Percentiles rank a stretch among this genome's conserved stretches.
phyloP scores from a whole-genome alignment of 2,888 invertebrate genomes.

The Eurytoma californica region DNA sequence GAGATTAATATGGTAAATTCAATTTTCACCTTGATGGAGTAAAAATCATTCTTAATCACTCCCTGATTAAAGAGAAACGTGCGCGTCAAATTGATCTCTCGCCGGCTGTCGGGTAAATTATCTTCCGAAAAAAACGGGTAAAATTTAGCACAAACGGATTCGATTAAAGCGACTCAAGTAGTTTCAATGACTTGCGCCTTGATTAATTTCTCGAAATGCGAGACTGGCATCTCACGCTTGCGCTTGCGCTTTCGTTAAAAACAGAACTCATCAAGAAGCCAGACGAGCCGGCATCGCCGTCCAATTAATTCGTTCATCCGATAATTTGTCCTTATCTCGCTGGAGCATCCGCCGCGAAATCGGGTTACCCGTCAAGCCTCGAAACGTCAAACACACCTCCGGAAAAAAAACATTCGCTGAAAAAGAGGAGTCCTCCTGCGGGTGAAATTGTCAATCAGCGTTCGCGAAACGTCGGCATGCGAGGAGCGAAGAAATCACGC shows the following conservation, averaged over 20 bases:
- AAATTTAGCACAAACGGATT: too few species aligned
- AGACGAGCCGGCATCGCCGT: neutral
- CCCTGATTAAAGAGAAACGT: too few species aligned
- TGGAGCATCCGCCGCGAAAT: neutral
- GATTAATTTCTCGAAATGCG: too few species aligned
- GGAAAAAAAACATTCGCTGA: neutral
- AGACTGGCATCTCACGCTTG: too few species aligned
- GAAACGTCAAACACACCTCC: neutral
- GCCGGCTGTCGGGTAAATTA: too few species aligned
- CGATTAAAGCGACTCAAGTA: too few species aligned
- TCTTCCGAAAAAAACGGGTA: too few species aligned
- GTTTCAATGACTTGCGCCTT: too few species aligned
- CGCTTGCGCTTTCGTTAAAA: neutral
- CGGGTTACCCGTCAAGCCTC: neutral
- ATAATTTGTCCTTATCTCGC: neutral
- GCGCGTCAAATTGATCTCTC: too few species aligned
- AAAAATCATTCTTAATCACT: too few species aligned
- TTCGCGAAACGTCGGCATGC: slow-evolving; percentile 29
- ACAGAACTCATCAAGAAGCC: neutral
- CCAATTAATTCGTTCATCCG: neutral
- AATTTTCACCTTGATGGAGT: too few species aligned
- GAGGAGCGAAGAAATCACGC: slow-evolving; percentile 19
- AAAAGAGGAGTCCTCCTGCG: neutral
- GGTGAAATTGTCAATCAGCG: slow-evolving; percentile 48
- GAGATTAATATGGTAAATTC: too few species aligned